Evolutionary conservation across 2,888 invertebrate genomes (phyloP), one percentile per base, ranked within the genome.

Genomic region (Heteromurus nitidus): DNA sequence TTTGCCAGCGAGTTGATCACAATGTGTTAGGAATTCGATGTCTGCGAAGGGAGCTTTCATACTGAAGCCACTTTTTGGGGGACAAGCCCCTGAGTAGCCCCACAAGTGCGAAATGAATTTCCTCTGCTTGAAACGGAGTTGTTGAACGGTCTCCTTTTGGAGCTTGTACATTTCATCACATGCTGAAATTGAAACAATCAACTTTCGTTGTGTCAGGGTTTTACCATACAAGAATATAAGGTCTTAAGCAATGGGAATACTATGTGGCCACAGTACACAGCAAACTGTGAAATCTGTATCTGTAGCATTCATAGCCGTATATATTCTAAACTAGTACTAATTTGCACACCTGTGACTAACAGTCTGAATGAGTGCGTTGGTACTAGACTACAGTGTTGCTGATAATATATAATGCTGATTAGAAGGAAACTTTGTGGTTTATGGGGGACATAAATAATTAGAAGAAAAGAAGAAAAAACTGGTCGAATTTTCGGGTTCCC

Each of bases 401-500:
- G 28, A n/a, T 60, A 60, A 60, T 60, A 60, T 60, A 53, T 53
- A 28, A 60, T 26, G 60, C 60, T 60, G 9, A 16, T 60, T 60
- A 30, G 28, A 30, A 60, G 60, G 60, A 60, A 60, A 60, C 60
- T 60, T 60, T 60, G 60, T 60, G 60, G 60, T 60, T 28, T 60
- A 60, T 60, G 60, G 60, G 60, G 30, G 60, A 26, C 60, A 60
- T 60, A 60, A 60, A 60, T 60, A 60, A 60, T 60, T 60, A 60
- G n/a, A 60, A 18, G n/a, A 50, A 18, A 50, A 11, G 36, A 36
- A 36, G 13, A 36, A 55, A 55, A 50, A 55, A 55, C 60, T 60
- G 30, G 30, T 64, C 36, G 62, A 24, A 42, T 30, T 30, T 64
- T 36, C 62, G 42, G 42, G 64, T 64, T 64, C 64, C 36, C 64